Evolutionary conservation across 1,140 invertebrate species (phyloP), one percentile per base, ranked within the genome.

Genomic region (Lepidotrigona ventralis): DNA sequence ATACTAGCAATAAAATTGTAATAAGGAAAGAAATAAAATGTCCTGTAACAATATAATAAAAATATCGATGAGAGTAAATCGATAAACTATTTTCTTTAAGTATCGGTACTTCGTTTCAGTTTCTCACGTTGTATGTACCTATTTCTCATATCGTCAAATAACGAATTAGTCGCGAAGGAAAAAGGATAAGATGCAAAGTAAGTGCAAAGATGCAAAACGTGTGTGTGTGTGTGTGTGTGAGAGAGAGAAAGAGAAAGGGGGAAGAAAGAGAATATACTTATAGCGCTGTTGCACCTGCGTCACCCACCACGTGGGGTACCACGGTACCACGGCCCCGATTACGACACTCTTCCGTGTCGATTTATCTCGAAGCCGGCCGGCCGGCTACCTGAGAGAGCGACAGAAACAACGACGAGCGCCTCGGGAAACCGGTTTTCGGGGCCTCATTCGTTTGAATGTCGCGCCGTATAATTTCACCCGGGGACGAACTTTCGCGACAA

Each of bases 341-440:
- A 89, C 88, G 83, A 87, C 88, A 89, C 85, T 89, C 88, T 89
- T 89, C 88, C 88, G 88, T 81, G 85, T 89, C 85, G 88, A 89
- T 87, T 89, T 86, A 86, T 88, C 87, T 88, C 80, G 76, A 66
- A 83, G 80, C 64, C 84, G 84, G 70, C 66, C 78, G 77, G 69
- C 64, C 71, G 85, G 68, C 70, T 81, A 69, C 39, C 46, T 60
- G 54, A 60, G 68, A 26, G 81, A 78, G 81, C 66, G 75, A 83
- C 81, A 69, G 56, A 83, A 69, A 72, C 71, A 60, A 75, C 79
- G 53, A 29, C 71, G 78, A 87, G 51, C 46, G 46, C 66, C 56
- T 19, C 53, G 66, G 53, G 11, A 6, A 88, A 89, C 88, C 88
- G 87, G 88, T 89, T 89, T 89, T 86, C 79, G 78, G 85, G 75